Evolutionary conservation across 2,888 invertebrate species (phyloP).

Genomic region (Apomyelois bistriatella): DNA sequence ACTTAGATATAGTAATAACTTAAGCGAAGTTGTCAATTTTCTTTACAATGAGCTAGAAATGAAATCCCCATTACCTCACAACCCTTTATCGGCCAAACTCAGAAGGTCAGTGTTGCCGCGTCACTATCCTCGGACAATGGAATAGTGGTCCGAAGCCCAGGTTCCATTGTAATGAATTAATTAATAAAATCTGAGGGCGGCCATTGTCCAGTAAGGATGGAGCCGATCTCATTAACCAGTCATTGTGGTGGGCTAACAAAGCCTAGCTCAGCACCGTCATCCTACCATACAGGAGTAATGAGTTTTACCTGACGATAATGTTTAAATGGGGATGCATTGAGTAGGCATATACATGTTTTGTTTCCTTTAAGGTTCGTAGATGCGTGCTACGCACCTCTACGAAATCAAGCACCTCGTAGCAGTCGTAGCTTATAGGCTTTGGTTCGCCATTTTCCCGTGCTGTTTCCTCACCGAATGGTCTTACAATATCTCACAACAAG

Average conservation of each 20-base stretch:
- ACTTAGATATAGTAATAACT: too few relatives aligned
- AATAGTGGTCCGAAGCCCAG: constrained; percentile 68
- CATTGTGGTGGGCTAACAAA: constrained; percentile 67
- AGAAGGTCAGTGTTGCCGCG: constrained; percentile 55
- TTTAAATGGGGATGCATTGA: background rate
- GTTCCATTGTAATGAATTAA: constrained; percentile 66
- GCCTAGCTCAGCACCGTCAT: constrained; percentile 49
- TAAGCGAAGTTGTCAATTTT: too few relatives aligned
- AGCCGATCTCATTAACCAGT: constrained; percentile 79
- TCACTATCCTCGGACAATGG: constrained; percentile 56
- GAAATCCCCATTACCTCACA: background rate
- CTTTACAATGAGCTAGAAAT: too few relatives aligned
- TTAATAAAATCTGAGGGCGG: constrained; percentile 75
- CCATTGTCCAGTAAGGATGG: constrained; percentile 72
- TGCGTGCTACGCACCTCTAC: background rate
- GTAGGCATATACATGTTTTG: too few relatives aligned
- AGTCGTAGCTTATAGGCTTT: too few relatives aligned
- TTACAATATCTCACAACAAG: too few relatives aligned
- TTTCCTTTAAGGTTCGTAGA: constrained; percentile 3
- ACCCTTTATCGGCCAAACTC: constrained; percentile 18
- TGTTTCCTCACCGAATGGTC: too few relatives aligned
- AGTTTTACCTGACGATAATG: constrained; percentile 1
- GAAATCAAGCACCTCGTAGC: background rate
- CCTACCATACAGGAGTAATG: constrained; percentile 15
- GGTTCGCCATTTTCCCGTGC: too few relatives aligned